Evolutionary conservation across 2,113 vertebrate genomes (phyloP), one percentile per base, ranked within the genome.

Genomic region (Oryzias melastigma): DNA sequence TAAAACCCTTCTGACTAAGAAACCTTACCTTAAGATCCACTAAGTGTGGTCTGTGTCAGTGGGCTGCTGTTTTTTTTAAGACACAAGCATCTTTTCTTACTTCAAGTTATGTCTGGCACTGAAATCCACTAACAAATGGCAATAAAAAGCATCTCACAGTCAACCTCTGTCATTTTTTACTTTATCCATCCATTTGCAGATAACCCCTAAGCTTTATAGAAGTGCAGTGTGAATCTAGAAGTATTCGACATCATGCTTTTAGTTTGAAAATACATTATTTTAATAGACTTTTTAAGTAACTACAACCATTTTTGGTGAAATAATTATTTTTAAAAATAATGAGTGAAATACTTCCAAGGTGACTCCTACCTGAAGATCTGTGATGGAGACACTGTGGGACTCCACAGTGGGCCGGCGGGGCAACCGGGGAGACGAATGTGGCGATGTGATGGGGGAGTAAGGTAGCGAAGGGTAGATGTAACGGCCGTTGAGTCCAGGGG

Each of bases 321-420:
- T 6, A 25, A 18, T 25, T 27, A 0, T 24, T 16, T 47, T 57
- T 4, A 41, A n/a, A 19, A 17, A 18, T 12, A 15, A 13, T 29
- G 7, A 29, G 4, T 25, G 29, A 17, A 48, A n/a, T 1, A 1
- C n/a, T 42, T 14, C 20, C 18, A 27, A 14, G 17, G 35, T 18
- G 18, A 14, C 44, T 14, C 88, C 48, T 89, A 97, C 96, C 95
- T 98, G 95, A 63, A 98, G 85, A 49, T 98, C 96, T 0, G 93
- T 98, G 91, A 99, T 98, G 61, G 96, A 98, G 56, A 99, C 97
- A 0, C 95, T 91, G 89, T 97, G 94, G 0, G 96, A 99, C 82
- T 98, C 96, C 75, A 99, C 95, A 0, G 97, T 99, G 0, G 95
- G 96, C 49, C 95, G 78, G 49, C 96, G 94, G 0, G 95, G 95